Evolutionary conservation across 53 echinoderm and acorn worm species (phyloP), one percentile per base, ranked within the genome.

Genomic region (Glandiceps talaboti): DNA sequence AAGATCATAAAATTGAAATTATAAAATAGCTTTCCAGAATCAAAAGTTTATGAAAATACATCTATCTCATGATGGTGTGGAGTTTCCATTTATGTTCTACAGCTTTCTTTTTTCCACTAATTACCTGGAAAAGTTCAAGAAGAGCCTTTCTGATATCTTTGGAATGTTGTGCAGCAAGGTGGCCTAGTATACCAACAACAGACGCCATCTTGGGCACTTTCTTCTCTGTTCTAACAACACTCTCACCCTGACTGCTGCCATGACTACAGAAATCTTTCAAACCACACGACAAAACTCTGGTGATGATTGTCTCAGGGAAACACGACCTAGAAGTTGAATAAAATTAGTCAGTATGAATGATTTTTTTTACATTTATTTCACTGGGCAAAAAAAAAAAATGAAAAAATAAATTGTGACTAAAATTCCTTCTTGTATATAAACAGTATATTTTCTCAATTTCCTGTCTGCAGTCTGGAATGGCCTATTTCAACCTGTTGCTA

Each of bases 121-220:
- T n/a, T 88, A 99, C 99, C 89, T 93, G 93, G 73, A 99, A 99
- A 1, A 99, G 81, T 75, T 99, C 89, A 26, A 99, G 78, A 28
- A 99, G 75, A 29, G 99, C 99, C 75, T 86, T 88, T 32, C 91
- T 86, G 82, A 99, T 99, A 78, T 99, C 99, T 74, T 91, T 88
- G 1, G 99, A 93, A 79, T 99, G 99, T 76, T 99, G 99, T 1
- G 91, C 83, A 30, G 99, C 94, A 77, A 99, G 86, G 77, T 99
- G 99, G 12, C 99, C 99, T 25, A 99, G 93, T 29, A 99, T 99
- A 14, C 99, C 93, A 0, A 99, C 99, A 1, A 99, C 99, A 1
- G 99, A 99, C 0, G 93, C 99, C 86, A 99, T 94, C 85, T 99
- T 99, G 33, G 99, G 99, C n/a, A 99, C 99, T 30, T 99, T 94